Evolutionary conservation across 2,797 vertebrate genomes (phyloP).

Genomic region (Scyliorhinus canicula): DNA sequence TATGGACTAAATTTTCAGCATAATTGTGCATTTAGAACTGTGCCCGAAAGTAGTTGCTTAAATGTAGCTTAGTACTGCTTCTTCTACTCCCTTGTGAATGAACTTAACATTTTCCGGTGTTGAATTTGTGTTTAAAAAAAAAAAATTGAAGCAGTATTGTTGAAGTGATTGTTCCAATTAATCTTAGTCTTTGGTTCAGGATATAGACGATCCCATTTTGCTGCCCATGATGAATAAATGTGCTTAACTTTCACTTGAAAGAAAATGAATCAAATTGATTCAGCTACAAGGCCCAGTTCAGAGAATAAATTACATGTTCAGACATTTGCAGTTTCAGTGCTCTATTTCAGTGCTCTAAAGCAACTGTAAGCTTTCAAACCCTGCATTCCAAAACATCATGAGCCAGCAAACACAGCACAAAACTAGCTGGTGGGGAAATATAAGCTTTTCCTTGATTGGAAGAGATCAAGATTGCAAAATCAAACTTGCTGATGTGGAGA

Average conservation of each 20-base stretch:
- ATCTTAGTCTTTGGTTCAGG: not conserved
- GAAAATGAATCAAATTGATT: not conserved
- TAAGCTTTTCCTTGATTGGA: not conserved
- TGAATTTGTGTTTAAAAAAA: not conserved
- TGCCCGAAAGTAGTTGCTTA: not conserved
- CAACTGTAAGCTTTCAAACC: not conserved
- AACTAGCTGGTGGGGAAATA: not conserved
- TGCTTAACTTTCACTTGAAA: not conserved
- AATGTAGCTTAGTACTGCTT: not conserved
- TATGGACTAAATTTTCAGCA: not conserved
- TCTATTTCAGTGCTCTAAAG: not conserved
- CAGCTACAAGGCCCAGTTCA: not conserved
- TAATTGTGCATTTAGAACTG: not conserved
- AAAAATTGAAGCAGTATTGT: not conserved
- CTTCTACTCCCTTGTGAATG: not conserved
- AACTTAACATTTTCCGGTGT: not conserved
- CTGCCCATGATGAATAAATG: not conserved
- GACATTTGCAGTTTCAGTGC: too few species aligned
- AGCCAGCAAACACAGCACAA: not conserved
- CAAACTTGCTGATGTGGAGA: not conserved
- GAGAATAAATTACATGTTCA: not conserved
- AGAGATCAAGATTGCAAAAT: not conserved
- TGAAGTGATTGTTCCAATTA: not conserved
- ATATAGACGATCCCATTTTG: not conserved
- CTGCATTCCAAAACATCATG: not conserved